Percentiles rank a stretch among this genome's conserved stretches.
Evolutionary conservation across 2,797 vertebrate species (phyloP).

Genomic region (Vultur gryphus): DNA sequence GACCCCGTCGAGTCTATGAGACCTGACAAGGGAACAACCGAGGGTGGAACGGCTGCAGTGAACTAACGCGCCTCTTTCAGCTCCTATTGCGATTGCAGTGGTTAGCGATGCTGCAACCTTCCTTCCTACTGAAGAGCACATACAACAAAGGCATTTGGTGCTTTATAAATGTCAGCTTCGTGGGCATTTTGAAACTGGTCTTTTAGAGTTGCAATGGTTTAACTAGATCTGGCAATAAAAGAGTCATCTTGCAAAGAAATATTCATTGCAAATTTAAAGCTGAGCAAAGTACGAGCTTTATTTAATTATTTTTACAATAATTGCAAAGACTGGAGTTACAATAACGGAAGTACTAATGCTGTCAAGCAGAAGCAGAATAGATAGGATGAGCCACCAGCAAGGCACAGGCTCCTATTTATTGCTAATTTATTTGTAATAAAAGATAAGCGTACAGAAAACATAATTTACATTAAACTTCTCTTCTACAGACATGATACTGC

Average conservation of each 20-base stretch:
- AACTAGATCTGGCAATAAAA: not conserved
- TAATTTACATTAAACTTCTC: not conserved
- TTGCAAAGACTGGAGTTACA: not conserved
- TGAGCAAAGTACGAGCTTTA: not conserved
- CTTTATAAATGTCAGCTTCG: fast-evolving
- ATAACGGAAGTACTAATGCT: not conserved
- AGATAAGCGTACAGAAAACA: conserved; percentile 24
- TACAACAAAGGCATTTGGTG: fast-evolving
- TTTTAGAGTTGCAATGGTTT: fast-evolving
- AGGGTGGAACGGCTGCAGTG: not conserved
- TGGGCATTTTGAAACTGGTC: not conserved
- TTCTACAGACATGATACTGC: not conserved
- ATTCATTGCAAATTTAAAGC: not conserved
- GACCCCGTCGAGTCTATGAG: not conserved
- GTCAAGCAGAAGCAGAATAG: conserved; percentile 4
- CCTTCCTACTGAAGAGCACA: not conserved
- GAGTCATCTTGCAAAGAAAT: not conserved
- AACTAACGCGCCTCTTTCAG: not conserved
- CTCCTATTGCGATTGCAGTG: not conserved
- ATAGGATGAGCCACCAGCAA: not conserved
- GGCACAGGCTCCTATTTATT: not conserved
- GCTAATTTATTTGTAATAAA: conserved; percentile 1
- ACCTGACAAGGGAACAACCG: not conserved
- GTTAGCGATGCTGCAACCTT: not conserved
- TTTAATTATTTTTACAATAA: conserved; percentile 14